Base-by-base conservation (phyloP, 2,113 vertebrate species). In the Girardinichthys multiradiatus region DNA sequence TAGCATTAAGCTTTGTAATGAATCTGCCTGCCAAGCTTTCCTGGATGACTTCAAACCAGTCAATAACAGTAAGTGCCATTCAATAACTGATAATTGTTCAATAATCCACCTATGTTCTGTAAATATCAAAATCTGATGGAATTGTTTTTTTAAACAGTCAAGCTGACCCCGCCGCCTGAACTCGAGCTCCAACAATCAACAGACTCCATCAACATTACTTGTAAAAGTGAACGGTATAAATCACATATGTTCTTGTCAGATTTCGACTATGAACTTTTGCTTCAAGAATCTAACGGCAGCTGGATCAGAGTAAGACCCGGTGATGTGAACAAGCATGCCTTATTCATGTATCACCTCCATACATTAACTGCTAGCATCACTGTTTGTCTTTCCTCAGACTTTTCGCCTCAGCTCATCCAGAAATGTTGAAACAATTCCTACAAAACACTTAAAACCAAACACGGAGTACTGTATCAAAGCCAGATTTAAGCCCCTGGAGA, bases 181-280 rank as follows among this genome's bases (percentile, higher is more conserved):
- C 2, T 72, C 1, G 33, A n/a, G 2, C 13, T 92, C 24, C 29
- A 82, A 1, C 0, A 37, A 15, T 29, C 66, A 27, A n/a, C 61
- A 17, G 64, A 81, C 1, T 12, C 0, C 3, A 14, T 87, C n/a
- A 80, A 57, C 67, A 54, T 92, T 27, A 82, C 37, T 2, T 90
- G 87, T 87, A 75, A 4, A 4, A 91, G 69, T 74, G 2, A 27
- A 33, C 78, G 70, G 0, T 92, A 93, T 67, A 76, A 89, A 73
- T 0, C 2, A 0, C 81, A 88, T 2, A 0, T 0, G 0, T 79
- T 67, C 72, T 0, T 93, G 0, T 0, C 0, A 0, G 0, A 0
- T 0, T 0, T 91, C 0, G 0, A 0, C 0, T 93, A 86, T 8
- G 1, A 82, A 17, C 9, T 92, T 0, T 11, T 11, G 0, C 74